Evolutionary conservation across 2,113 vertebrate species (phyloP).

Genomic region (Fregetta grallaria): DNA sequence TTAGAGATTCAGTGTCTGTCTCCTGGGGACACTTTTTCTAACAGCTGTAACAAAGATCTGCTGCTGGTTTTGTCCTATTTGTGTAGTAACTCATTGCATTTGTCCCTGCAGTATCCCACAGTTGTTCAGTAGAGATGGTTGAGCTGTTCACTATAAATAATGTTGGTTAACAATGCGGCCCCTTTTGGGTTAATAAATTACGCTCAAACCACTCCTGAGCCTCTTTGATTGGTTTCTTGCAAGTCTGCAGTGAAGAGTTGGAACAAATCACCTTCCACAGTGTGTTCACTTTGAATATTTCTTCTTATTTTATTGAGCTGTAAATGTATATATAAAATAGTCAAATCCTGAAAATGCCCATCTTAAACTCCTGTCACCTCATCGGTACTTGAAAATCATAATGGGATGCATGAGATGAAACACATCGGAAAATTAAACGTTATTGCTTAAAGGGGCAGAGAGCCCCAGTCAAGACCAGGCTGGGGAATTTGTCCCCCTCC

Average conservation of each 20-base stretch:
- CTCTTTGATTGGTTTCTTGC: slow-evolving; percentile 42
- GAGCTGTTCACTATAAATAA: slow-evolving; percentile 53
- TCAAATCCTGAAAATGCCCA: not conserved
- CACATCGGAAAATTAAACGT: not conserved
- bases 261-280: slow-evolving; percentile 46
- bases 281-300: slow-evolving; percentile 37
- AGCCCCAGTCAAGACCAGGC: accelerated
- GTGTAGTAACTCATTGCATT: slow-evolving; percentile 60
- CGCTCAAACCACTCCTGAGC: not conserved
- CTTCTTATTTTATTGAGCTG: slow-evolving; percentile 22
- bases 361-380: not conserved
- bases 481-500: not conserved
- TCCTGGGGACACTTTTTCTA: slow-evolving; percentile 57
- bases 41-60: slow-evolving; percentile 63
- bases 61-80: slow-evolving; percentile 48
- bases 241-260: slow-evolving; percentile 37
- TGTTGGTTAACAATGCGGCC: slow-evolving; percentile 25
- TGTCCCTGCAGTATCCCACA: slow-evolving; percentile 42
- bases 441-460: not conserved
- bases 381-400: not conserved
- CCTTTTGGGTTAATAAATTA: slow-evolving; percentile 60
- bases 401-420: not conserved
- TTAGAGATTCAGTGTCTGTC: slow-evolving; percentile 65
- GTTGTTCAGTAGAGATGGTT: slow-evolving; percentile 35
- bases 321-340: not conserved